These are phyloP conservation scores for Muschampia plurimacula DNA, from an alignment of 2,888 invertebrate genomes.

Conservation along the genomic window DNA sequence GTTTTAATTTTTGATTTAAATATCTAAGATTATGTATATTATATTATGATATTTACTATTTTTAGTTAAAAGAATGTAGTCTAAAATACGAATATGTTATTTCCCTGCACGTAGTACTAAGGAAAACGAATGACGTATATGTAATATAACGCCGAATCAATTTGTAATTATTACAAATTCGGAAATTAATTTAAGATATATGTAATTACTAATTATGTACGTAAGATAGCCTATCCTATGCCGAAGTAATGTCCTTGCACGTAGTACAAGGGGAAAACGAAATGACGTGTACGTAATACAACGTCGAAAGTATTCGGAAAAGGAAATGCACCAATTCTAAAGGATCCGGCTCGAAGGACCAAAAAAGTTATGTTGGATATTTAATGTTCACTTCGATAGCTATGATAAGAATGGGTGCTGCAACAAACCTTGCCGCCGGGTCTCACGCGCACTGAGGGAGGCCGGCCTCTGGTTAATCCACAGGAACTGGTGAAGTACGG, in stretches of 20 bases:
- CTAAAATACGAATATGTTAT: background rate
- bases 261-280: background rate
- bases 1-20: too few relatives aligned
- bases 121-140: background rate
- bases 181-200: too few relatives aligned
- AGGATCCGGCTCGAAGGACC: conserved; percentile 4
- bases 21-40: too few relatives aligned
- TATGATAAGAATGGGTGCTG: background rate
- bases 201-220: background rate
- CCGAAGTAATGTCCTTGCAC: background rate
- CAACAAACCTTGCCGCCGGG: too few relatives aligned
- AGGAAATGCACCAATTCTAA: conserved; percentile 6
- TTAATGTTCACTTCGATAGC: background rate
- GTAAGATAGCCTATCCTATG: background rate
- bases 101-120: background rate
- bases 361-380: background rate
- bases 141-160: background rate
- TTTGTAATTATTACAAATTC: too few relatives aligned
- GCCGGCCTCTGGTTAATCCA: too few relatives aligned
- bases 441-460: too few relatives aligned
- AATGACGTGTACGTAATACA: conserved; percentile 2
- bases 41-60: too few relatives aligned
- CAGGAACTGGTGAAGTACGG: too few relatives aligned
- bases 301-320: background rate
- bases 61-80: too few relatives aligned